phyloP scores from a whole-genome alignment of 2,113 vertebrate genomes.

The Pristiophorus japonicus region DNA sequence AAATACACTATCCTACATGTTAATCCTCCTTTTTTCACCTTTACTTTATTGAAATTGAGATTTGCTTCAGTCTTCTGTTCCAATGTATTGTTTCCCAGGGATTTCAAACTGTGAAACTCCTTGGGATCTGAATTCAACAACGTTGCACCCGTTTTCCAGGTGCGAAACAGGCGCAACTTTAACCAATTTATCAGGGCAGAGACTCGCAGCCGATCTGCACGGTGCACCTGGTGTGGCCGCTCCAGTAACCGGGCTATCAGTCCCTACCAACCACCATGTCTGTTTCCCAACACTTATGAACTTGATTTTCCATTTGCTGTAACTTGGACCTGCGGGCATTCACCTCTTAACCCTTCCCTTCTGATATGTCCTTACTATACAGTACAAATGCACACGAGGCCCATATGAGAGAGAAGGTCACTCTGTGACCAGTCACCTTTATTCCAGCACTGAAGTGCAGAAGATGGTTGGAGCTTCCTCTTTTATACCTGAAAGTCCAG shows the following conservation, averaged over 20 bases:
- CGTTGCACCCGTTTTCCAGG: neutral
- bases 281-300: neutral
- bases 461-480: no score
- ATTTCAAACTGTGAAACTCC: neutral
- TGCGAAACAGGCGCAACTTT: neutral
- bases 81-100: neutral
- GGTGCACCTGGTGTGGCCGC: neutral
- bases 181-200: neutral
- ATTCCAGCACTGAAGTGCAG: no score
- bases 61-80: neutral
- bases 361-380: no score
- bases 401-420: no score
- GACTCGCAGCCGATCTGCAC: neutral
- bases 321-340: neutral
- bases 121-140: neutral
- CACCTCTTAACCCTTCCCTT: neutral
- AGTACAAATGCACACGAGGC: no score
- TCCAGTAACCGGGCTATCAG: neutral
- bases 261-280: neutral
- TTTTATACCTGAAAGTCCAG: no score
- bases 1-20: no score
- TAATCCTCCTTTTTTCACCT: neutral
- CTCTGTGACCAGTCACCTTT: no score
- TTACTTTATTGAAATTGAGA: neutral
- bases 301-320: neutral